These are phyloP conservation scores for Lanius ludovicianus DNA, from an alignment of 2,113 vertebrate species.

Conservation along the genomic window DNA sequence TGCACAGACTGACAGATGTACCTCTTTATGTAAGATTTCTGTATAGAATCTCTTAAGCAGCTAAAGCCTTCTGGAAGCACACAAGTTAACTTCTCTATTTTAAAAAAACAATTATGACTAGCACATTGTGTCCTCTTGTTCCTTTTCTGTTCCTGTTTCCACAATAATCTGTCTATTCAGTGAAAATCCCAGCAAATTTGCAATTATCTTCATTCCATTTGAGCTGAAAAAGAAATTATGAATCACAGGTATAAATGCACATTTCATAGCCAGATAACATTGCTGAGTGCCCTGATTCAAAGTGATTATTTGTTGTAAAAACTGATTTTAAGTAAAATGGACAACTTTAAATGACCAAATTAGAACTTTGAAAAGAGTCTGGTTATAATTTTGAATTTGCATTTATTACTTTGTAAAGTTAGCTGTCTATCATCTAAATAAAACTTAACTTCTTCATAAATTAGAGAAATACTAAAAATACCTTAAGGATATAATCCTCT, in stretches of 20 bases:
- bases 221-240: neutral
- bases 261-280: neutral
- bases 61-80: neutral
- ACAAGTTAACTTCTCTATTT: slow-evolving; percentile 4
- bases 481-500: neutral
- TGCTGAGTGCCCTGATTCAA: neutral
- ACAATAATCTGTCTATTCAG: slow-evolving; percentile 3
- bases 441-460: neutral
- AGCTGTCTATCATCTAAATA: neutral
- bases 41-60: neutral
- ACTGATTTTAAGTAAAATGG: neutral
- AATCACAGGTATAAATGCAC: neutral
- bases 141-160: slow-evolving; percentile 46
- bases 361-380: neutral
- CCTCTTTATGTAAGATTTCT: neutral
- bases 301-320: neutral
- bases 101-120: neutral
- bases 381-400: neutral
- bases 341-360: neutral
- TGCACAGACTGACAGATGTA: neutral
- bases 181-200: slow-evolving; percentile 22
- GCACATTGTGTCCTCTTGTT: slow-evolving; percentile 26
- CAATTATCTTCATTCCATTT: neutral
- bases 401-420: neutral
- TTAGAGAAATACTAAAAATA: neutral